Conservation (phyloP, 2,113 vertebrate species). For the Myotis yumanensis region DNA sequence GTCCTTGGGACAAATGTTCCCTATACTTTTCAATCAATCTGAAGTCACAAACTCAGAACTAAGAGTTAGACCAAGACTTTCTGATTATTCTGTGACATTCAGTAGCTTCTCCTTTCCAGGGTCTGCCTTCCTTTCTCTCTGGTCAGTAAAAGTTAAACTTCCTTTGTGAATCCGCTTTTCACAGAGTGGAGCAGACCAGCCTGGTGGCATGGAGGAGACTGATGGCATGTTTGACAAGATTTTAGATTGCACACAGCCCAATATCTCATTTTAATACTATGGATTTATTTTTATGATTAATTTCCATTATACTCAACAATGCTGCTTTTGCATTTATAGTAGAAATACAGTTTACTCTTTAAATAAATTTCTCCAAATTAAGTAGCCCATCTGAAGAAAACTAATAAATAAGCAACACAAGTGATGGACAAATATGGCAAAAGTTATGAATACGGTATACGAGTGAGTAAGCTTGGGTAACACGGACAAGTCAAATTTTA, state of each 20-base stretch:
- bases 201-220: no score
- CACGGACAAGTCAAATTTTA: slow-evolving; percentile 16
- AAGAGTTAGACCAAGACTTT: neutral
- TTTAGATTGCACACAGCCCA: neutral
- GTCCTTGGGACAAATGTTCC: neutral
- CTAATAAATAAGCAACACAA: neutral
- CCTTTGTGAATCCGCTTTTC: neutral
- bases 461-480: neutral
- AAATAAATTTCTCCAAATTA: neutral
- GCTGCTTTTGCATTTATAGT: neutral
- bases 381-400: neutral
- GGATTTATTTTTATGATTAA: neutral
- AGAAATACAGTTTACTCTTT: neutral
- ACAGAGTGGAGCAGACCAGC: neutral
- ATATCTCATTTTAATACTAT: neutral
- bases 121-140: neutral
- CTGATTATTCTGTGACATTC: neutral
- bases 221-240: neutral
- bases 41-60: neutral
- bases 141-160: neutral
- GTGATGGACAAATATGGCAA: neutral
- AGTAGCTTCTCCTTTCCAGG: neutral
- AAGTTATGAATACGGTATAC: neutral
- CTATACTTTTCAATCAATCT: neutral
- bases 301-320: neutral